Evolutionary conservation across 2,797 vertebrate species (phyloP).

Genomic region (Gymnothorax reevesii): DNA sequence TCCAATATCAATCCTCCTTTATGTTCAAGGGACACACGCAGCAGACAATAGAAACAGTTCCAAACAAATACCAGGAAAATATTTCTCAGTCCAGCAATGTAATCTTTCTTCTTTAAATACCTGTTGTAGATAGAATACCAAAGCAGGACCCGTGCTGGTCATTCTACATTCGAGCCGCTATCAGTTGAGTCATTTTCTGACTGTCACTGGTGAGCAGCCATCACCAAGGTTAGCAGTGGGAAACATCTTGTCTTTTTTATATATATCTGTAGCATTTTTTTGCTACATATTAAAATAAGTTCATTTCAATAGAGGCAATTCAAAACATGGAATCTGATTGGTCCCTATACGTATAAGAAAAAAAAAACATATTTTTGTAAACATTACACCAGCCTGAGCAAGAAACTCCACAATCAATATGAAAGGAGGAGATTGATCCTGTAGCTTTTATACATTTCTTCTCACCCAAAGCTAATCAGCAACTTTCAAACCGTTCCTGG

Average conservation of each 20-base stretch:
- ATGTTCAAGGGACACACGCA: slow-evolving; percentile 10
- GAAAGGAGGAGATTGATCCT: background rate
- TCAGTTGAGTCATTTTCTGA: background rate
- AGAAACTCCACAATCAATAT: background rate
- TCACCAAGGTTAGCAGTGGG: too few relatives aligned
- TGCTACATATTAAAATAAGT: too few relatives aligned
- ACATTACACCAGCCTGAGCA: background rate
- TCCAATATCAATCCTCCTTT: slow-evolving; percentile 19
- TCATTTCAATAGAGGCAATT: too few relatives aligned
- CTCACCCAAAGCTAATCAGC: slow-evolving; percentile 27
- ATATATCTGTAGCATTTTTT: too few relatives aligned
- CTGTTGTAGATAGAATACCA: too few relatives aligned
- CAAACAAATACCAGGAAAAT: background rate
- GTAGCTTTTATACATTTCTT: background rate
- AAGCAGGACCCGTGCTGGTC: background rate
- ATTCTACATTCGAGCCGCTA: background rate
- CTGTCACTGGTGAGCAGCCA: background rate
- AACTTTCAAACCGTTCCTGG: slow-evolving; percentile 4
- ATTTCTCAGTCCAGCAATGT: background rate
- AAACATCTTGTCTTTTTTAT: too few relatives aligned
- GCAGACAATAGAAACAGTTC: background rate
- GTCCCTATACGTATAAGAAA: too few relatives aligned
- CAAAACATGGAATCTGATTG: too few relatives aligned
- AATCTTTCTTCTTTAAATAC: background rate
- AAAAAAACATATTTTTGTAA: too few relatives aligned